Base-by-base conservation (phyloP, 2,888 invertebrate species). In the Pinctada fucata region DNA sequence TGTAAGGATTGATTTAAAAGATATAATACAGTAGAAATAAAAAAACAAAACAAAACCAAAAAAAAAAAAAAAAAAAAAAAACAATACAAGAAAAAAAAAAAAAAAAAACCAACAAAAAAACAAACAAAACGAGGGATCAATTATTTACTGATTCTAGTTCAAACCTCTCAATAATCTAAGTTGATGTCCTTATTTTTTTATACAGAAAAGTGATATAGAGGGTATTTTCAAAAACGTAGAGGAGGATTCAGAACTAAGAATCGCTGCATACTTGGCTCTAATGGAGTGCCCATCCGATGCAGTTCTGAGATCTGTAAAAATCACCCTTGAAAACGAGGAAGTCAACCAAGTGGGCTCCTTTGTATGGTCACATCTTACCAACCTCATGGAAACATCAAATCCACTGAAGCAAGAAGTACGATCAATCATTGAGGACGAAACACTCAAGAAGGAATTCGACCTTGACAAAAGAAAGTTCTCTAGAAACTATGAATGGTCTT, bases 381-480 rank as follows among this genome's bases (percentile, higher is more conserved):
- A 97, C 93, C 93, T 97, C 64, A 95, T 96, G 80, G 96, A 96
- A 87, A 97, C 97, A 68, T 86, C 0, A 83, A 83, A 70, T 72
- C 79, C 8, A 80, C 85, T 16, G 83, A 82, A 63, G 72, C 82
- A 51, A 83, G 84, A 70, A 84, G 84, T 78, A 80, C 82, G 68
- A 81, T 96, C 96, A 73, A 94, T 98, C n/a, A 93, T 99, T 2
- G 95, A 96, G 0, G 96, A 97, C 83, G 95, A 95, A 84, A 94
- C 95, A 81, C 93, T 98, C 0, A 94, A 95, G 49, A 94, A 95
- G n/a, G 97, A 97, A 90, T 98, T 97, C 90, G 96, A 95, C 85
- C 94, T 95, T 63, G 97, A 98, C 91, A 94, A 96, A 72, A 94
- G 97, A 76, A 97, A 97, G 93, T 98, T 96, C 93, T 98, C 98